Conservation (phyloP, 2,888 invertebrate species). For the Agonopterix arenella region DNA sequence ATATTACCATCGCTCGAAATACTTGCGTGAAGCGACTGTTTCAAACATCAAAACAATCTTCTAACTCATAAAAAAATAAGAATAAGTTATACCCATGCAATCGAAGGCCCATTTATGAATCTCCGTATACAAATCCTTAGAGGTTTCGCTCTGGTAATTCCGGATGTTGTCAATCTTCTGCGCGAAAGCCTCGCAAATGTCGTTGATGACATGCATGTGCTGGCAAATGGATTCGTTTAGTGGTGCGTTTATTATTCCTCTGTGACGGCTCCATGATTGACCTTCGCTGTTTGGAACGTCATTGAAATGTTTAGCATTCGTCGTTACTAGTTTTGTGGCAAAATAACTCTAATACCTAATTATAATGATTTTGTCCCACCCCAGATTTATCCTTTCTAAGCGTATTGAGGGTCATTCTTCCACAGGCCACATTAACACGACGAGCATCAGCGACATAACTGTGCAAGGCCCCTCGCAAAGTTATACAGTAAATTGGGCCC, state of each 20-base stretch:
- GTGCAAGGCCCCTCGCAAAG: too few species aligned
- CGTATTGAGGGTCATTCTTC: too few species aligned
- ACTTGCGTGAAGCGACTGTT: too few species aligned
- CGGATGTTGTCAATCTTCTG: constrained; percentile 69
- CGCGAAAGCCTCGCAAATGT: constrained; percentile 47
- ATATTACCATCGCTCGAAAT: too few species aligned
- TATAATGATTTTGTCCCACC: too few species aligned
- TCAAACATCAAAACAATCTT: not conserved
- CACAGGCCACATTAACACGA: too few species aligned
- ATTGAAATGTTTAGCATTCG: too few species aligned
- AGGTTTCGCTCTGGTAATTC: constrained; percentile 80
- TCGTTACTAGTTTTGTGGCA: too few species aligned
- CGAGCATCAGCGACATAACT: too few species aligned
- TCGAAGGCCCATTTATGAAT: constrained; percentile 83
- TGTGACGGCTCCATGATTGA: constrained; percentile 76
- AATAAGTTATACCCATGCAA: constrained; percentile 66
- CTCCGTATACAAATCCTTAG: constrained; percentile 74
- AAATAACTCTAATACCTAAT: too few species aligned
- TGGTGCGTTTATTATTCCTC: constrained; percentile 65
- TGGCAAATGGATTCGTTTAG: constrained; percentile 43
- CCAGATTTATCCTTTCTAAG: too few species aligned
- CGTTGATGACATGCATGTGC: constrained; percentile 56
- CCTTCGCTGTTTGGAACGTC: constrained; percentile 27
- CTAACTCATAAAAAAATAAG: not conserved
- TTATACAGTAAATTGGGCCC: too few species aligned